These are phyloP conservation scores for Carassius gibelio DNA, from an alignment of 2,113 vertebrate species.

Conservation along the genomic window DNA sequence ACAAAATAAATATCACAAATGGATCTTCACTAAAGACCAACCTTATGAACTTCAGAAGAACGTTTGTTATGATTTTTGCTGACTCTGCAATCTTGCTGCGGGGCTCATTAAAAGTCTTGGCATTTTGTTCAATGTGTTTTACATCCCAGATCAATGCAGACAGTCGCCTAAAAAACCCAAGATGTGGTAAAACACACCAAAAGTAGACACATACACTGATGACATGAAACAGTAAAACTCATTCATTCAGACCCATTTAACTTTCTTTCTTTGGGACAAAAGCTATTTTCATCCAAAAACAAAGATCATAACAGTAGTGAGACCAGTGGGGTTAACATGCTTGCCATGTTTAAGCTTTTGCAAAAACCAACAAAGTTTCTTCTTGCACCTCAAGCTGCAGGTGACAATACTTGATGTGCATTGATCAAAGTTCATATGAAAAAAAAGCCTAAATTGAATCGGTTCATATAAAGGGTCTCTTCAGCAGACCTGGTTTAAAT, in stretches of 20 bases:
- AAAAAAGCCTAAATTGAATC: background rate
- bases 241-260: background rate
- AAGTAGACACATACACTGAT: background rate
- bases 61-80: conserved; percentile 91
- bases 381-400: background rate
- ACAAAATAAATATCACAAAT: background rate
- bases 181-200: conserved; percentile 8
- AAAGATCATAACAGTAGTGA: no score
- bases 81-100: conserved; percentile 92
- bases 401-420: background rate
- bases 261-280: background rate
- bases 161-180: conserved; percentile 79
- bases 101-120: conserved; percentile 94
- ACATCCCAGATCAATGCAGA: conserved; percentile 96
- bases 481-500: background rate
- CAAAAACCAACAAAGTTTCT: background rate
- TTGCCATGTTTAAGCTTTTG: no score
- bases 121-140: conserved; percentile 91
- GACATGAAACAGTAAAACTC: background rate
- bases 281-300: background rate
- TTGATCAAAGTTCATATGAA: background rate
- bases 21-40: conserved; percentile 67
- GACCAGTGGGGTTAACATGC: no score
- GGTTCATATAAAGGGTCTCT: background rate
- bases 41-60: conserved; percentile 93